phyloP scores from a whole-genome alignment of 2,888 invertebrate genomes.

The Lissonota sp. region DNA sequence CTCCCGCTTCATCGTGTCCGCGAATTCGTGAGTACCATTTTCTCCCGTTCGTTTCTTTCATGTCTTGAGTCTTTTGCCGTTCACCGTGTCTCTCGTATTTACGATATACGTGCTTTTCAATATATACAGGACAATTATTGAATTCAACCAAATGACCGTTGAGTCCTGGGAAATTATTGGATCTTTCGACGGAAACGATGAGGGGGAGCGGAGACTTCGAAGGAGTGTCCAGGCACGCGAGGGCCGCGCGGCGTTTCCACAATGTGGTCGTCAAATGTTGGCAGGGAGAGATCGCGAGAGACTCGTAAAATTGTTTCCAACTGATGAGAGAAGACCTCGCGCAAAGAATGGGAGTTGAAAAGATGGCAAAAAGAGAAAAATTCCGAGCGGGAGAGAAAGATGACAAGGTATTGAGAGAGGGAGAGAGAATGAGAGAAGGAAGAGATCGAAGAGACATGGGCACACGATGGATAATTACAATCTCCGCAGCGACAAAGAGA shows the following conservation, averaged over 20 bases:
- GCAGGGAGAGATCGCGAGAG: constrained; percentile 23
- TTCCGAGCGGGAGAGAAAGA: constrained; percentile 16
- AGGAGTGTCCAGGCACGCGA: constrained; percentile 55
- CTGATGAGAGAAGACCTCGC: constrained; percentile 38
- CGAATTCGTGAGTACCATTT: not conserved
- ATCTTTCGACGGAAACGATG: constrained; percentile 58
- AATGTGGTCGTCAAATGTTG: constrained; percentile 43
- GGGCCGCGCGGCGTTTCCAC: constrained; percentile 47
- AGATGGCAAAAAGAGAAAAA: constrained; percentile 9
- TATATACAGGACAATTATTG: constrained; percentile 54
- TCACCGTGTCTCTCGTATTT: constrained; percentile 24
- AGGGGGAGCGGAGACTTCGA: constrained; percentile 26
- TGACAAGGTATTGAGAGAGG: constrained; percentile 1
- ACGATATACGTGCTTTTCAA: constrained; percentile 32
- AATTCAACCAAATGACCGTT: constrained; percentile 52
- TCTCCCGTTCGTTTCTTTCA: constrained; percentile 4
- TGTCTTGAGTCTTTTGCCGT: not conserved
- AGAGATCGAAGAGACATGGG: constrained; percentile 71
- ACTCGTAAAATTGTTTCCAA: constrained; percentile 60
- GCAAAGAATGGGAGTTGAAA: constrained; percentile 43
- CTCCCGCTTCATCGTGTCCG: not conserved
- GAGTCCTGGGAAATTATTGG: constrained; percentile 58
- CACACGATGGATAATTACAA: constrained; percentile 70
- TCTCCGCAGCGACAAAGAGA: constrained; percentile 51
- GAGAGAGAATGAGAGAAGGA: constrained; percentile 36